Base-by-base conservation (phyloP, 92 coral and sea anemone genomes). In the Palythoa grandiflora region DNA sequence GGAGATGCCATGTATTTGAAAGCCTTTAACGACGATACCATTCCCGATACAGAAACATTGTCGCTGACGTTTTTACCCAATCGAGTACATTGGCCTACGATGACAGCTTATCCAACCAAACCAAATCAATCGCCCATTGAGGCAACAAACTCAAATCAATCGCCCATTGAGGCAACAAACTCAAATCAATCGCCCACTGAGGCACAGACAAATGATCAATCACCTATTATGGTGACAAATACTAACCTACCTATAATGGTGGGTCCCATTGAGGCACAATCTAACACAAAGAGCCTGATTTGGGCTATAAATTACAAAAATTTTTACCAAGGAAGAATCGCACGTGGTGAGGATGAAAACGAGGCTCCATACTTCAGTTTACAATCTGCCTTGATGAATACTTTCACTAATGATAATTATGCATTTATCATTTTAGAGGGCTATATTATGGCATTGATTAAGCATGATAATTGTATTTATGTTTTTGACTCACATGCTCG, bases 141-240 rank as follows among this genome's bases (percentile, higher is more conserved):
- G 70, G 70, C 36, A 61, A 61, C 70, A 61, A 79, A 79, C 53
- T 28, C 28, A 28, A 20, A 61, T 61, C 70, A 61, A 79, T 79
- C 70, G 6, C 70, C 36, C 16, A 61, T 61, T 61, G 6, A 8
- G 70, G 70, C 16, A 20, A 61, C 70, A 61, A 61, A 61, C 28
- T 28, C 68, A 61, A 61, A 61, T 6, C 35, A 61, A 61, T 61
- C 70, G 60, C 21, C 70, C 70, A 61, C 1, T 3, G 70, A 61
- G 70, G 70, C 36, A 61, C 70, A 61, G 16, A 61, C 70, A 61
- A 79, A 79, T 79, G 70, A 61, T 61, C 70, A 61, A 79, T 79
- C 70, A 13, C 70, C 36, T 61, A 61, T 61, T 61, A 13, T 21
- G 70, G 70, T 61, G 70, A 61, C 70, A 61, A 61, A 61, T 61